phyloP scores from a whole-genome alignment of 2,888 invertebrate genomes.

The Phlogophora meticulosa region DNA sequence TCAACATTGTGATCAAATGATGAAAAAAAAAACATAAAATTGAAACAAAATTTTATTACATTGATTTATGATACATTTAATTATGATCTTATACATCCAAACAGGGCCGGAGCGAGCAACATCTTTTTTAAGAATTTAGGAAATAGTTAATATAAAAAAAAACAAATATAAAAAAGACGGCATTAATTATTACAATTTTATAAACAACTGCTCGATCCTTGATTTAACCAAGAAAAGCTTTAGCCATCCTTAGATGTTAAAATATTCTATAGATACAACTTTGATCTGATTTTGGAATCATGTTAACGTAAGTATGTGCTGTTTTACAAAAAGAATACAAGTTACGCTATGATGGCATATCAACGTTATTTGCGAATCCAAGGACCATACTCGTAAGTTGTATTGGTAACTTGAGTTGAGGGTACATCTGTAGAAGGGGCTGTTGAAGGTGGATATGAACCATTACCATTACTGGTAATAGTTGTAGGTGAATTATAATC shows the following conservation, averaged over 20 bases:
- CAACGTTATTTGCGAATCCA: slow-evolving; percentile 6
- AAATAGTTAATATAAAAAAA: too few species aligned
- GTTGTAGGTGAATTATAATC: neutral
- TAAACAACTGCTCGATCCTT: too few species aligned
- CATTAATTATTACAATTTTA: too few species aligned
- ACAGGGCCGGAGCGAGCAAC: neutral
- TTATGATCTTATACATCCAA: neutral
- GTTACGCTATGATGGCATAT: neutral
- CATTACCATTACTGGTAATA: too few species aligned
- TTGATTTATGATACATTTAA: neutral
- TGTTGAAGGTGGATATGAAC: neutral
- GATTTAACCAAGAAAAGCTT: too few species aligned
- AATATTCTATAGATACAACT: neutral
- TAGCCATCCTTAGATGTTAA: neutral
- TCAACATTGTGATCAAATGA: slow-evolving; percentile 1
- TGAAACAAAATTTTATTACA: slow-evolving; percentile 31
- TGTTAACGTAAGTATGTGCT: too few species aligned
- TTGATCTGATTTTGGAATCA: too few species aligned
- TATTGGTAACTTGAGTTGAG: neutral
- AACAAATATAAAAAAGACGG: too few species aligned
- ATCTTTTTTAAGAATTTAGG: too few species aligned
- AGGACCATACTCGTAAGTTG: neutral
- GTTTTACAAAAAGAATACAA: neutral
- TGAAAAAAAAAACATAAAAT: slow-evolving; percentile 20
- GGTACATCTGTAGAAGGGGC: neutral